These are phyloP conservation scores for Teleopsis dalmanni DNA, from an alignment of 1,140 invertebrate species.

Conservation along the genomic window DNA sequence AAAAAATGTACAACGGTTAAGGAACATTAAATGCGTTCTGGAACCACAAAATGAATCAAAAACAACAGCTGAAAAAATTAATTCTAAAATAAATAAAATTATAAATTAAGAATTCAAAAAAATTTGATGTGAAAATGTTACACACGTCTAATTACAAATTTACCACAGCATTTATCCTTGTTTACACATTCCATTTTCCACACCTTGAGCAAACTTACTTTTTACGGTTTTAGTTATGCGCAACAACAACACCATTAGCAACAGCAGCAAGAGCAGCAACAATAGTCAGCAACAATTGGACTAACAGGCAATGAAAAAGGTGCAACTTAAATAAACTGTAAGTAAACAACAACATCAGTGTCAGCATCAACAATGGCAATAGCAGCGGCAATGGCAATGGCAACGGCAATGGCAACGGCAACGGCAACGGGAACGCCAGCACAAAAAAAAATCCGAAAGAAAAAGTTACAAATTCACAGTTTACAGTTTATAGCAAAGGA, in stretches of 20 bases:
- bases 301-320: neutral
- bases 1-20: too few relatives aligned
- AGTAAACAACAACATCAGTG: conserved; percentile 1
- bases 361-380: neutral
- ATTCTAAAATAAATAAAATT: too few relatives aligned
- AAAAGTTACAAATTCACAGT: too few relatives aligned
- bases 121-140: too few relatives aligned
- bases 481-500: too few relatives aligned
- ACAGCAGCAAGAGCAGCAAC: conserved; percentile 18
- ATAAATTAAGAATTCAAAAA: too few relatives aligned
- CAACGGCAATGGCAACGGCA: neutral
- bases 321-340: conserved; percentile 1
- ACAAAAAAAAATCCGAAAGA: neutral
- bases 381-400: neutral
- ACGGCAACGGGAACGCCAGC: neutral
- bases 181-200: conserved; percentile 19
- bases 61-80: too few relatives aligned
- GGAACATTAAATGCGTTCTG: too few relatives aligned
- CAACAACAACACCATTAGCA: neutral
- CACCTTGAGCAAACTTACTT: conserved; percentile 21
- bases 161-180: conserved; percentile 40
- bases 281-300: conserved; percentile 3
- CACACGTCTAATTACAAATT: conserved; percentile 42
- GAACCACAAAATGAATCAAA: too few relatives aligned
- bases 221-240: neutral